A percentile compares a stretch with the other conserved stretches of the same genome.
Evolutionary conservation across 2,888 invertebrate genomes (phyloP).

Genomic region (Drosophila niveifrons): DNA sequence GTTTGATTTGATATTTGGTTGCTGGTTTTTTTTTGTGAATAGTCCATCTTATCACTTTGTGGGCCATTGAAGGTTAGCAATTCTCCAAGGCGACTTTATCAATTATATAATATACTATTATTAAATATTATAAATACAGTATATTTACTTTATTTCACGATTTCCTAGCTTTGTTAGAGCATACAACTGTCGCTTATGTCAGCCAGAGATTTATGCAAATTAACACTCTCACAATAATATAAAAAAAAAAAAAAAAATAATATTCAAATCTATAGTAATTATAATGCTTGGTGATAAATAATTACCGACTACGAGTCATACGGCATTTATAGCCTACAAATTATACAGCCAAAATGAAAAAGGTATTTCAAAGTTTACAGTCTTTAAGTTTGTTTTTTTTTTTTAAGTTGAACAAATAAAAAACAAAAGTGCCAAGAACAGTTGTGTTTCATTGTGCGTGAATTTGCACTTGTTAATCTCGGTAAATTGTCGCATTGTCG

Average conservation of each 20-base stretch:
- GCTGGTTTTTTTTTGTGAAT: background rate
- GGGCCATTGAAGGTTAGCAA: background rate
- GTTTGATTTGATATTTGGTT: background rate
- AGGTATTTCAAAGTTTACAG: too few relatives aligned
- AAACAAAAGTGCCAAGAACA: background rate
- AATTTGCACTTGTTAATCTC: slow-evolving; percentile 12
- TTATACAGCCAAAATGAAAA: too few relatives aligned
- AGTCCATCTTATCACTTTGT: slow-evolving; percentile 10
- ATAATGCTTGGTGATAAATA: slow-evolving; percentile 11
- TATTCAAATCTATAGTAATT: slow-evolving; percentile 9
- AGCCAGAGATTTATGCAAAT: background rate
- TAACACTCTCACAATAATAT: slow-evolving; percentile 3
- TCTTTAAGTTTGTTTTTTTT: background rate
- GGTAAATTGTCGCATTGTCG: background rate
- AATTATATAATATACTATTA: too few relatives aligned
- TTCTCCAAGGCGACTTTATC: background rate
- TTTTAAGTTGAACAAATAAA: background rate
- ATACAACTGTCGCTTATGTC: slow-evolving; percentile 9
- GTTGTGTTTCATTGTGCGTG: background rate
- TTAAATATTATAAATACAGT: too few relatives aligned
- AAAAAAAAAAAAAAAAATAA: too few relatives aligned
- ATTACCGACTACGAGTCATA: background rate
- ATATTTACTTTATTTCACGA: background rate
- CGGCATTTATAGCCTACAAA: slow-evolving; percentile 1
- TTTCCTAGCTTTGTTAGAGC: background rate